Base-by-base conservation (phyloP, 2,113 vertebrate species). In the Struthio camelus region DNA sequence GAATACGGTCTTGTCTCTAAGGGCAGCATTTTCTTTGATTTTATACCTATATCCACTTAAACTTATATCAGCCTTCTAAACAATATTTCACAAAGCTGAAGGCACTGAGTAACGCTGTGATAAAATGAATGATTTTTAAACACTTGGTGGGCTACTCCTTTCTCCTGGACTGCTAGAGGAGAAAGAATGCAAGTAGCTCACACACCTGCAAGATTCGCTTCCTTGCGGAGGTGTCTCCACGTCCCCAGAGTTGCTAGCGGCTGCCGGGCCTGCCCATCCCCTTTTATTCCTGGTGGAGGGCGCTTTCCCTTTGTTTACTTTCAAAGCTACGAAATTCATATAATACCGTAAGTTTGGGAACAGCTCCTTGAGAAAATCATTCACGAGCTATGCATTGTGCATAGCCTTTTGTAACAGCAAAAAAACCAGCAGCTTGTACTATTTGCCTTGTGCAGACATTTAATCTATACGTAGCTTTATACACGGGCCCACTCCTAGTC, bases 1-100 rank as follows among this genome's bases (percentile, higher is more conserved):
- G 87, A 70, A 71, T 77, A 10, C 3, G 30, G 72, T 62, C 82
- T 80, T 93, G 58, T 82, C 79, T 91, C 64, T 66, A 83, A 90
- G 92, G 95, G 82, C 79, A 83, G 76, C 10, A 6, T 91, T 94
- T 93, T 79, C 82, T 93, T 94, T 80, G 66, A 86, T 90, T 96
- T 96, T 93, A 77, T 73, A 85, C 87, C 79, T 91, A 56, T 70
- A 81, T n/a, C 82, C 90, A 69, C 83, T 75, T 83, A 71, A 78
- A 88, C 87, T n/a, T n/a, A n/a, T 61, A 94, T 69, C 23, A 34
- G 64, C 59, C 85, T 88, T 83, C 90, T 82, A 89, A 91, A 79
- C 61, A 87, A 40, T 83, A 80, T 91, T 85, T 84, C 53, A 90
- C 2, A 0, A 56, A 48, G 30, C 23, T 83, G 19, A 56, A 73